phyloP scores from a whole-genome alignment of 2,888 invertebrate genomes.

The Gymnocheta viridis region DNA sequence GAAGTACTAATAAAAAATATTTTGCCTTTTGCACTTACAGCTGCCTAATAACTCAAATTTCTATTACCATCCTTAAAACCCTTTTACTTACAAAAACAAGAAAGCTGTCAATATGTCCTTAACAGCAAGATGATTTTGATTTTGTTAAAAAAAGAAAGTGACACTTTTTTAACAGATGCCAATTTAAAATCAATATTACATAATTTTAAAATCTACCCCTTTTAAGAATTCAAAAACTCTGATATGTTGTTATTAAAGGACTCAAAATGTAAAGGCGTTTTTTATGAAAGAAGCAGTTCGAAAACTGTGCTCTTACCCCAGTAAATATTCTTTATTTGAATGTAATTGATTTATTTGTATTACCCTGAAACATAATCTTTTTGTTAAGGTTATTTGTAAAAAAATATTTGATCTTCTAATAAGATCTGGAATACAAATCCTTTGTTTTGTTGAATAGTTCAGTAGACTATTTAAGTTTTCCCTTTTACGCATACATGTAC shows the following conservation, averaged over 20 bases:
- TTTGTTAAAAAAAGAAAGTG: conserved; percentile 31
- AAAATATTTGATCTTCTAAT: neutral
- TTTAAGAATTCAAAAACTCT: neutral
- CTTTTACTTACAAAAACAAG: conserved; percentile 10
- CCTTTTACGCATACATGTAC: neutral
- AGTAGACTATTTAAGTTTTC: neutral
- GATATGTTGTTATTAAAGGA: neutral
- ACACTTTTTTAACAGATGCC: conserved; percentile 65
- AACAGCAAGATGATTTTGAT: conserved; percentile 23
- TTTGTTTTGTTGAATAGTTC: neutral
- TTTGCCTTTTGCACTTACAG: conserved; percentile 48
- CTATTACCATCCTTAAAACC: conserved; percentile 23
- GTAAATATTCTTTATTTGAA: neutral
- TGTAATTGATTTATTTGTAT: neutral
- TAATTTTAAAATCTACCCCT: conserved; percentile 30
- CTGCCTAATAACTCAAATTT: conserved; percentile 37
- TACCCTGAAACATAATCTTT: conserved; percentile 41
- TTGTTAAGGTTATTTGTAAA: conserved; percentile 27
- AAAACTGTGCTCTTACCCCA: neutral
- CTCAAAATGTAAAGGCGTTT: neutral
- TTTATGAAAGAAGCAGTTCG: neutral
- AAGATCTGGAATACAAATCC: conserved; percentile 10
- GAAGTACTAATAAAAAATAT: neutral
- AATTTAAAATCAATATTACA: conserved; percentile 77
- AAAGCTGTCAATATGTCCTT: conserved; percentile 50